phyloP scores from a whole-genome alignment of 35 echinoderm and acorn worm species.

The Hemicentrotus pulcherrimus region DNA sequence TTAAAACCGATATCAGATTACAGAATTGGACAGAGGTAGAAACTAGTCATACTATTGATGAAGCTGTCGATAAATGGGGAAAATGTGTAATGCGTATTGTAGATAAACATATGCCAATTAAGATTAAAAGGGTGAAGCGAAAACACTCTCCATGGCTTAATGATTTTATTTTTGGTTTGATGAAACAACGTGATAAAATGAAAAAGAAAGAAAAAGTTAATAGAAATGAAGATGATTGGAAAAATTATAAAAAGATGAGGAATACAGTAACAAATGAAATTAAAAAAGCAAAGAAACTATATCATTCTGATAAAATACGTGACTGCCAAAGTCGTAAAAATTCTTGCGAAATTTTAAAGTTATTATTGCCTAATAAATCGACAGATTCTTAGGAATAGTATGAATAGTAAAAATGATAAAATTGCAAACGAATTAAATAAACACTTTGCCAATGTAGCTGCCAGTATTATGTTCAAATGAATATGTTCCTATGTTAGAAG shows the following conservation, averaged over 20 bases:
- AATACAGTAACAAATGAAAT: background rate
- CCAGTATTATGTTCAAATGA: no score
- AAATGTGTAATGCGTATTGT: background rate
- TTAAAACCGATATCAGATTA: background rate
- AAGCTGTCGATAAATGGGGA: background rate
- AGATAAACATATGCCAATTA: conserved; percentile 7
- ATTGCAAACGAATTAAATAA: no score
- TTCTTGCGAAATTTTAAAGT: no score
- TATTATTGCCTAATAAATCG: no score
- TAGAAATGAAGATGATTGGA: background rate
- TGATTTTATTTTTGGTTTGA: background rate
- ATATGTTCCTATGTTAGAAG: no score
- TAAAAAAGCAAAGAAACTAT: background rate
- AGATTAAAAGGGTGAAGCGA: background rate
- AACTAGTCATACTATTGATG: no score
- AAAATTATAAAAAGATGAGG: background rate
- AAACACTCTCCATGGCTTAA: background rate
- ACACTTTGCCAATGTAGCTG: no score
- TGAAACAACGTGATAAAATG: background rate
- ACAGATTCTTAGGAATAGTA: no score
- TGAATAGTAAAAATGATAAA: no score
- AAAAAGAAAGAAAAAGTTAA: background rate
- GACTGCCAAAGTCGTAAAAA: no score
- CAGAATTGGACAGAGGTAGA: no score
- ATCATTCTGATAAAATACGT: background rate